These are phyloP conservation scores for Micromys minutus DNA, from an alignment of 2,113 vertebrate genomes.

Conservation along the genomic window DNA sequence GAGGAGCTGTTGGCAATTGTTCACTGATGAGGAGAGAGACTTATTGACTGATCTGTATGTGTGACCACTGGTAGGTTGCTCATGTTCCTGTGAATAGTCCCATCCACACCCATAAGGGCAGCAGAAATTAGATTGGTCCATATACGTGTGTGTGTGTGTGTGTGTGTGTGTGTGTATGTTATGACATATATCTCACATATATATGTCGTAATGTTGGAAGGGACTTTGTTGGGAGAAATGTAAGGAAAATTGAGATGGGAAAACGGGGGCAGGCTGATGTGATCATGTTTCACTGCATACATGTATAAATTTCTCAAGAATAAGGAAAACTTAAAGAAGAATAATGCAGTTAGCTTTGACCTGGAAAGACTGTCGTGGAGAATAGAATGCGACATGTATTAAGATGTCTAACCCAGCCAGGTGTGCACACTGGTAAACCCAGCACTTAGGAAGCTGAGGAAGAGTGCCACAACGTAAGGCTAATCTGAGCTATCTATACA, in stretches of 20 bases:
- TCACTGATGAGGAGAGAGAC: neutral
- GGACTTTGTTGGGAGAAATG: neutral
- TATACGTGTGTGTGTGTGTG: too few relatives aligned
- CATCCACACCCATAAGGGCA: neutral
- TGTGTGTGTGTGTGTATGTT: too few relatives aligned
- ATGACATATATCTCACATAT: too few relatives aligned
- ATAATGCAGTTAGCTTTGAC: neutral
- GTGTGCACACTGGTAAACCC: neutral
- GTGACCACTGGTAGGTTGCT: neutral
- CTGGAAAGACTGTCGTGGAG: neutral
- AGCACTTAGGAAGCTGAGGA: neutral
- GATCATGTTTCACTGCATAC: neutral
- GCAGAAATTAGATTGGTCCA: neutral
- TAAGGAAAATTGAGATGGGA: neutral
- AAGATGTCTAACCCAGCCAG: neutral
- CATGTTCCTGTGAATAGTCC: neutral
- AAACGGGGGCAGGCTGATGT: too few relatives aligned
- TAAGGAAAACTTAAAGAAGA: neutral
- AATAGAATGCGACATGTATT: neutral
- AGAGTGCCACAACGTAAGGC: rapidly evolving
- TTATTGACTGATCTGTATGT: too few relatives aligned
- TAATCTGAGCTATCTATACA: neutral
- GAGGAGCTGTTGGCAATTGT: neutral
- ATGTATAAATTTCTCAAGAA: neutral
- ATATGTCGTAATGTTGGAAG: neutral